These are phyloP conservation scores for Psylliodes chrysocephalus DNA, from an alignment of 2,888 invertebrate species.

Conservation along the genomic window DNA sequence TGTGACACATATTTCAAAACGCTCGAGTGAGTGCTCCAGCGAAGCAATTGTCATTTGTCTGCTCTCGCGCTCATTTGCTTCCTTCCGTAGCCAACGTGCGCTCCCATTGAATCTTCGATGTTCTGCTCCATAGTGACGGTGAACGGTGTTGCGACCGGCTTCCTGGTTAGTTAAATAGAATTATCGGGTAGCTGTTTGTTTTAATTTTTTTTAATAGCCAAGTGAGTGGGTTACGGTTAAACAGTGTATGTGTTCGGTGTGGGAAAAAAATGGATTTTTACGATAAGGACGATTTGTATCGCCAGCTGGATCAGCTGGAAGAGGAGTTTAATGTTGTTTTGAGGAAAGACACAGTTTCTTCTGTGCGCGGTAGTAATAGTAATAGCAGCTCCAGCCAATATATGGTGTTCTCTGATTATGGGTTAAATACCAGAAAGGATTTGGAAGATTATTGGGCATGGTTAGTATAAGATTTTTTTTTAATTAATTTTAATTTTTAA, in stretches of 20 bases:
- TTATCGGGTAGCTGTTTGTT: conserved; percentile 28
- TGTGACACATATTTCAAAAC: conserved; percentile 18
- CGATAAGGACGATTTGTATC: conserved; percentile 55
- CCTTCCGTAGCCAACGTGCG: conserved; percentile 10
- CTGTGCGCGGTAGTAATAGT: conserved; percentile 3
- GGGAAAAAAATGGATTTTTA: conserved; percentile 30
- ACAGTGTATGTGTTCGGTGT: background rate
- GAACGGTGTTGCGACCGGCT: conserved; percentile 50
- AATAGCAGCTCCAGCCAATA: background rate
- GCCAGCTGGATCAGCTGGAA: conserved; percentile 57
- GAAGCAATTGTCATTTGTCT: conserved; percentile 12
- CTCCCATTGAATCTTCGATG: conserved; percentile 4
- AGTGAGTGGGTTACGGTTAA: background rate
- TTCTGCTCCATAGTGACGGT: conserved; percentile 50
- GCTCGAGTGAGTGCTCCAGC: background rate
- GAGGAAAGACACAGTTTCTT: conserved; percentile 38
- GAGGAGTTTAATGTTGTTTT: conserved; percentile 57
- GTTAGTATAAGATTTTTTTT: no score
- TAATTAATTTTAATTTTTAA: no score
- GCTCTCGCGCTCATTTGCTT: conserved; percentile 4
- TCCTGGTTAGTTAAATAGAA: conserved; percentile 50
- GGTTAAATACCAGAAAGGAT: conserved; percentile 24
- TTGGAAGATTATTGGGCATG: conserved; percentile 63
- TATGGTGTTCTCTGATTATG: background rate
- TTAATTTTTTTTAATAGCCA: conserved; percentile 26